Percentiles rank a stretch among this genome's conserved stretches.
These are phyloP conservation scores for Nephrotoma flavescens DNA, from an alignment of 2,888 invertebrate species.

Conservation along the genomic window DNA sequence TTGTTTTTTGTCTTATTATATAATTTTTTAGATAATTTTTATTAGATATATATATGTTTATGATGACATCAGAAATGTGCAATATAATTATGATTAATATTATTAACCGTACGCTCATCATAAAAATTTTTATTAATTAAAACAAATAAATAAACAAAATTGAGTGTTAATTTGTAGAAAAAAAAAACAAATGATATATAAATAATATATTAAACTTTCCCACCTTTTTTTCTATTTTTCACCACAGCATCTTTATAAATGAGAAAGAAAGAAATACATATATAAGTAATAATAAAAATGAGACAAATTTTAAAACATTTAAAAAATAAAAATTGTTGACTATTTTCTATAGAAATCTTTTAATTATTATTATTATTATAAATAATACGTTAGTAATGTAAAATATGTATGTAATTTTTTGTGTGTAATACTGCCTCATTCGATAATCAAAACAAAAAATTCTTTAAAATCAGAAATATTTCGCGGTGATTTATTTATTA, in stretches of 20 bases:
- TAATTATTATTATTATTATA: background rate
- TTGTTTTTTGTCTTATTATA: background rate
- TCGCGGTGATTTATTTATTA: background rate
- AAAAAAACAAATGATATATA: background rate
- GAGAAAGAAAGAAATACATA: background rate
- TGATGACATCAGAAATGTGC: background rate
- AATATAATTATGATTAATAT: background rate
- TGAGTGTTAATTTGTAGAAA: background rate
- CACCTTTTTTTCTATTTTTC: background rate
- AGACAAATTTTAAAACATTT: background rate
- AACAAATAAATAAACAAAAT: background rate
- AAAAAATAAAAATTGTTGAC: slow-evolving; percentile 7
- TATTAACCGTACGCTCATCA: background rate
- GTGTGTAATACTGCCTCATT: slow-evolving; percentile 2
- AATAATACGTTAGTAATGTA: background rate
- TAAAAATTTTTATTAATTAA: background rate
- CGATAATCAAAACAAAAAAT: slow-evolving; percentile 5
- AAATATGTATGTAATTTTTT: background rate
- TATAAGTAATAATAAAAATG: background rate
- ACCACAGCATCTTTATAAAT: background rate
- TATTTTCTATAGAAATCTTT: slow-evolving; percentile 7
- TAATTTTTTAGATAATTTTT: background rate
- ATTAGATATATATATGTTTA: background rate
- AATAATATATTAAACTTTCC: background rate
- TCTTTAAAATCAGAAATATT: background rate